Base-by-base conservation (phyloP, 1,140 invertebrate species). In the Brachionus koreanus region DNA sequence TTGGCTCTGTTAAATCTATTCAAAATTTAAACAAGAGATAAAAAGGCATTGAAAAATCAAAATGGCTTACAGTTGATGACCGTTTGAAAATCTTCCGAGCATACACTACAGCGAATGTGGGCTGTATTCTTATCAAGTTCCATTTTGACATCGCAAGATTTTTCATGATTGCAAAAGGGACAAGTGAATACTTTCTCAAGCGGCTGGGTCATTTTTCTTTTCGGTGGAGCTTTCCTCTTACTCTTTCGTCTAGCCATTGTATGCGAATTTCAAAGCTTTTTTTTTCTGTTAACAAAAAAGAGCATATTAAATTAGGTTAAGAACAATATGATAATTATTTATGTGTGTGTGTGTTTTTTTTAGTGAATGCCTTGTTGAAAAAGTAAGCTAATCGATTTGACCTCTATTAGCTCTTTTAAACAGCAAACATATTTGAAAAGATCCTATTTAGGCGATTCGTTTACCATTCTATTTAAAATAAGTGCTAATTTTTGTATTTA, bases 121-220 rank as follows among this genome's bases (percentile, higher is more conserved):
- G 49, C 83, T n/a, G 82, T 65, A 46, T 75, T 82, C 12, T 94
- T 89, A 12, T 92, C 91, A 88, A 96, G 93, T 89, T 98, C 96
- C 97, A 99, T 95, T 92, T 98, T 98, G 49, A 99, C 97, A 91
- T 99, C 97, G 89, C 98, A 99, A 1, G 96, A 97, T 85, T 95
- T 96, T 89, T 99, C 97, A 87, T 99, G 97, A 89, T 99, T 99
- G 88, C 98, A 99, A 90, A 99, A 99, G 5, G 97, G 98, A 86
- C 98, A 99, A 87, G 98, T 98, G 87, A 99, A 99, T 86, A 96
- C 93, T 67, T 93, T 93, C 86, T 98, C 97, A 35, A 99, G 88
- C 1, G 97, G 94, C 86, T 96, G 92, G 85, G 98, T 95, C 5
- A 93, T 92, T 90, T 98, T 98, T 84, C 93, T 90, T 88, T 97